phyloP scores from a whole-genome alignment of 35 echinoderm and acorn worm species.

The Heliocidaris tuberculata region DNA sequence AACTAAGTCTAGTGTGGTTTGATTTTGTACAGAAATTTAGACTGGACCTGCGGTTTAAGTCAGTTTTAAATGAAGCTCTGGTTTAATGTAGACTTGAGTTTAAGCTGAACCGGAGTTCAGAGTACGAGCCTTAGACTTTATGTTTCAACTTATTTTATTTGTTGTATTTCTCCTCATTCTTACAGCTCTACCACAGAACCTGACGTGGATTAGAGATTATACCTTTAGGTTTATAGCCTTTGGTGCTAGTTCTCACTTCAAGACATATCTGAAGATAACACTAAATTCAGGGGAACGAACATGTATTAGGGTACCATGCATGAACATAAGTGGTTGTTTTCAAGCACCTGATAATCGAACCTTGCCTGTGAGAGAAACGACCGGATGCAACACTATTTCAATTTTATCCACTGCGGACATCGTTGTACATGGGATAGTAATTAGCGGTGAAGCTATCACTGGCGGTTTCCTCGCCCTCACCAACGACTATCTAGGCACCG shows the following conservation, averaged over 20 bases:
- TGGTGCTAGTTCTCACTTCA: not conserved
- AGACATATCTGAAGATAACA: not conserved
- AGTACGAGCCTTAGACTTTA: no score
- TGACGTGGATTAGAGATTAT: not conserved
- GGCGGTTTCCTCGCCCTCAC: slow-evolving; percentile 10
- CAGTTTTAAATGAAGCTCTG: no score
- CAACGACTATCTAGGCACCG: not conserved
- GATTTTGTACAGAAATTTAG: no score
- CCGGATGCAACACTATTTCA: not conserved
- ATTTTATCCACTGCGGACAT: not conserved
- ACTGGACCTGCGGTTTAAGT: no score
- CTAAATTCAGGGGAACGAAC: not conserved
- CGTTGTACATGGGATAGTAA: not conserved
- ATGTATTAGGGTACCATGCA: not conserved
- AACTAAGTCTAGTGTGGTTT: no score
- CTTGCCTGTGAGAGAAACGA: no score
- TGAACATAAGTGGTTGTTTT: no score
- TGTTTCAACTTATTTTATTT: no score
- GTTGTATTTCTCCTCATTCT: not conserved
- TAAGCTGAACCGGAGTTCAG: no score
- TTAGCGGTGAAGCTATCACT: not conserved
- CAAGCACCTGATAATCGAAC: no score
- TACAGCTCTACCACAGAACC: not conserved
- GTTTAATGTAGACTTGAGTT: no score
- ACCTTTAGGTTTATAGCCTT: not conserved